These are phyloP conservation scores for Rhopalosiphum maidis DNA, from an alignment of 1,140 invertebrate species.

Conservation along the genomic window DNA sequence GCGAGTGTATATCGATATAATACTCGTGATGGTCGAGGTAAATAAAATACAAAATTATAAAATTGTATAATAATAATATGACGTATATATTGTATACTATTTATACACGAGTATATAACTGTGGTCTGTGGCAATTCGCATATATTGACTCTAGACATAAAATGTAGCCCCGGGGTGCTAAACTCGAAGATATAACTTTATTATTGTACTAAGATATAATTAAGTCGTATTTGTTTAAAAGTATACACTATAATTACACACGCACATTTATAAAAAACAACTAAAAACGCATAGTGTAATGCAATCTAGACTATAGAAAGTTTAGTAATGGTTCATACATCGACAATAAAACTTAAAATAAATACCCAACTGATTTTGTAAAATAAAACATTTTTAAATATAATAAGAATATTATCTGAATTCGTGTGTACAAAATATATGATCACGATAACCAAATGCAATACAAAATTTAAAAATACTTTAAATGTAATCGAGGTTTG, in stretches of 20 bases:
- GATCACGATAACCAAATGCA: neutral
- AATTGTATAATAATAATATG: neutral
- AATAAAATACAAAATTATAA: neutral
- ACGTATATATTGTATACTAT: neutral
- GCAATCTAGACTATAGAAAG: neutral
- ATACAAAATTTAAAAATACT: neutral
- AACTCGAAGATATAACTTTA: neutral
- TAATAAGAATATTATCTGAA: neutral
- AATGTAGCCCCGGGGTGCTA: neutral
- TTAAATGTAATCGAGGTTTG: neutral
- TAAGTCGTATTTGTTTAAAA: neutral
- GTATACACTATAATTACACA: neutral
- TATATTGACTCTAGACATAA: neutral
- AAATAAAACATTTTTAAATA: neutral
- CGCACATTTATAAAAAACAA: neutral
- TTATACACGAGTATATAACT: no score
- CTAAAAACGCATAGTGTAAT: neutral
- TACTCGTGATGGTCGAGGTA: neutral
- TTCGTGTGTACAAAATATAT: neutral
- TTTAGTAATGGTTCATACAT: neutral
- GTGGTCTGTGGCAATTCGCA: neutral
- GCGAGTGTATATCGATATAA: neutral
- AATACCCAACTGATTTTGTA: neutral
- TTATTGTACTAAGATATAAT: neutral
- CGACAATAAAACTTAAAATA: neutral